Evolutionary conservation across 2,888 invertebrate genomes (phyloP).

Genomic region (Spisula solida): DNA sequence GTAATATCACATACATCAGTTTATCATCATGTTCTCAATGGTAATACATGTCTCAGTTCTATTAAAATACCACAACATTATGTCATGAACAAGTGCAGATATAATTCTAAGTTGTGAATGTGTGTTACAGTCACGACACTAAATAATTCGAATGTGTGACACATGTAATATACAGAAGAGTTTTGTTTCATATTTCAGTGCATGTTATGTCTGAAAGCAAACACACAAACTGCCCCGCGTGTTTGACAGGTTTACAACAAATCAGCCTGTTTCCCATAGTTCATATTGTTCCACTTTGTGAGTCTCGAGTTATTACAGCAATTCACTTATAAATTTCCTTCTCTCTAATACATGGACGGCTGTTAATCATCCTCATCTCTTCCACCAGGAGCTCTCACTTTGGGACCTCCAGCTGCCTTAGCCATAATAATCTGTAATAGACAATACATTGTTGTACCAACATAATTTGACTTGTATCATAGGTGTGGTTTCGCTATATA

Average conservation of each 20-base stretch:
- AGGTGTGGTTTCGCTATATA: no score
- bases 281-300: background rate
- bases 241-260: background rate
- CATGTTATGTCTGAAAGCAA: background rate
- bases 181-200: background rate
- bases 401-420: slow-evolving; percentile 98
- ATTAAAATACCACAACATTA: background rate
- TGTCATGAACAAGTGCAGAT: slow-evolving; percentile 8
- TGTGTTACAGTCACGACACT: background rate
- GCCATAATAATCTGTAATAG: slow-evolving; percentile 95
- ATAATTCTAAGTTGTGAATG: background rate
- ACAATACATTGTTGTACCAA: slow-evolving; percentile 2
- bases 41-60: background rate
- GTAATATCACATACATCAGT: no score
- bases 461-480: no score
- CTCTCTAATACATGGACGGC: background rate
- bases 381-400: slow-evolving; percentile 89
- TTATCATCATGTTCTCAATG: background rate
- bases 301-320: background rate
- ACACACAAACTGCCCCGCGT: background rate
- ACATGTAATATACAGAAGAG: background rate
- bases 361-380: slow-evolving; percentile 87
- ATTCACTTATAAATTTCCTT: background rate
- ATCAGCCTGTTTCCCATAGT: background rate
- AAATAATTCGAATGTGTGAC: background rate